Evolutionary conservation across 2,113 vertebrate species (phyloP).

Genomic region (Ellobius talpinus): DNA sequence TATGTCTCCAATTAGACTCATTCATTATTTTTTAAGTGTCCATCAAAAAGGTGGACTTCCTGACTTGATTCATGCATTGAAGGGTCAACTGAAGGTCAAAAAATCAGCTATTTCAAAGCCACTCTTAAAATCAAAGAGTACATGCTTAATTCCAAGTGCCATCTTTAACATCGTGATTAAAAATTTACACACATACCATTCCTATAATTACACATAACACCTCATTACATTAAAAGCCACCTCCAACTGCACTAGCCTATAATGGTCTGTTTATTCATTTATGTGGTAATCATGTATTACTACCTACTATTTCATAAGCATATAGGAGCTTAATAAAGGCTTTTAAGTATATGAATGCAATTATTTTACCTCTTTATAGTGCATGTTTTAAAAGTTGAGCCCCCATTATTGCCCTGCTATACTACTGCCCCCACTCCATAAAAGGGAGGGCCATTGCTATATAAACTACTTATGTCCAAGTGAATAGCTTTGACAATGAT

Average conservation of each 20-base stretch:
- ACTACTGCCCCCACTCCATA: neutral
- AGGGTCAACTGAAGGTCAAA: neutral
- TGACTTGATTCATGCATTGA: conserved; percentile 34
- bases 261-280: neutral
- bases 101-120: neutral
- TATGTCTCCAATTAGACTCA: neutral
- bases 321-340: neutral
- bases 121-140: neutral
- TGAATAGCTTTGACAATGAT: neutral
- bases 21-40: neutral
- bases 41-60: neutral
- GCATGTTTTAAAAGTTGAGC: neutral
- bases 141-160: neutral
- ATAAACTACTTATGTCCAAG: neutral
- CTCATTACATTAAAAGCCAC: neutral
- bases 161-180: neutral
- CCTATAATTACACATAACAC: neutral
- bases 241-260: neutral
- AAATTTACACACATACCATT: conserved; percentile 5
- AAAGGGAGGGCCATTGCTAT: neutral
- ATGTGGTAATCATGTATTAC: neutral
- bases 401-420: neutral
- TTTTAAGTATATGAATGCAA: conserved; percentile 5
- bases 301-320: conserved; percentile 1
- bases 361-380: neutral